Evolutionary conservation across 2,797 vertebrate species (phyloP).

Genomic region (Monodelphis domestica): DNA sequence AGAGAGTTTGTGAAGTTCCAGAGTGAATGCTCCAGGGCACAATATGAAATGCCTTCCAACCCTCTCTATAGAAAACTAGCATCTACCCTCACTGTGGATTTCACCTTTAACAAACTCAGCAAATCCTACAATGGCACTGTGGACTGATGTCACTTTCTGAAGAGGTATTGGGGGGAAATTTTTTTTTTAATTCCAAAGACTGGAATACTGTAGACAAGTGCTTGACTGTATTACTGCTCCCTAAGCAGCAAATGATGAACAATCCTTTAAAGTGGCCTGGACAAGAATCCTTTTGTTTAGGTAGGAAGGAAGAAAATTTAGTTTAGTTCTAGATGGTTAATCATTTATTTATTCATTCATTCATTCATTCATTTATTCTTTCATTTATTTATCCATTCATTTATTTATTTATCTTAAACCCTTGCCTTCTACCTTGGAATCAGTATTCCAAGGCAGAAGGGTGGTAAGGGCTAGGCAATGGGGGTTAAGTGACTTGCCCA

Average conservation of each 20-base stretch:
- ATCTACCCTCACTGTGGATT: slow-evolving; percentile 91
- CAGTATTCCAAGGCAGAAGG: too few relatives aligned
- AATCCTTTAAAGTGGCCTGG: slow-evolving; percentile 65
- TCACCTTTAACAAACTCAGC: slow-evolving; percentile 91
- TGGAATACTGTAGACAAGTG: slow-evolving; percentile 68
- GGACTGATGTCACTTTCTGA: slow-evolving; percentile 86
- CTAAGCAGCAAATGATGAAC: slow-evolving; percentile 61
- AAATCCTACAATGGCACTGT: slow-evolving; percentile 94
- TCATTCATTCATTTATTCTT: too few relatives aligned
- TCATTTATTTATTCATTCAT: too few relatives aligned
- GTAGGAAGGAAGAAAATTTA: too few relatives aligned
- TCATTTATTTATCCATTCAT: too few relatives aligned
- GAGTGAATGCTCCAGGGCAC: slow-evolving; percentile 93
- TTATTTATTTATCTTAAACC: too few relatives aligned
- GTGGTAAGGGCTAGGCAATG: too few relatives aligned
- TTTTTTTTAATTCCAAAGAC: slow-evolving; percentile 2
- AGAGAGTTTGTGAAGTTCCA: slow-evolving; percentile 95
- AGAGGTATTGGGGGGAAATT: neutral
- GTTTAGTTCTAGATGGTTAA: too few relatives aligned
- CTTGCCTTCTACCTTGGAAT: too few relatives aligned
- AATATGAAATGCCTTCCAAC: slow-evolving; percentile 98
- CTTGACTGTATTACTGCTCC: slow-evolving; percentile 69
- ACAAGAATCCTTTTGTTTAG: slow-evolving; percentile 68
- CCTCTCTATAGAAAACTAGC: slow-evolving; percentile 96
- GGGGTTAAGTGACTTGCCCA: too few relatives aligned